Evolutionary conservation across 2,888 invertebrate genomes (phyloP), one percentile per base, ranked within the genome.

Genomic region (Homarus gammarus): DNA sequence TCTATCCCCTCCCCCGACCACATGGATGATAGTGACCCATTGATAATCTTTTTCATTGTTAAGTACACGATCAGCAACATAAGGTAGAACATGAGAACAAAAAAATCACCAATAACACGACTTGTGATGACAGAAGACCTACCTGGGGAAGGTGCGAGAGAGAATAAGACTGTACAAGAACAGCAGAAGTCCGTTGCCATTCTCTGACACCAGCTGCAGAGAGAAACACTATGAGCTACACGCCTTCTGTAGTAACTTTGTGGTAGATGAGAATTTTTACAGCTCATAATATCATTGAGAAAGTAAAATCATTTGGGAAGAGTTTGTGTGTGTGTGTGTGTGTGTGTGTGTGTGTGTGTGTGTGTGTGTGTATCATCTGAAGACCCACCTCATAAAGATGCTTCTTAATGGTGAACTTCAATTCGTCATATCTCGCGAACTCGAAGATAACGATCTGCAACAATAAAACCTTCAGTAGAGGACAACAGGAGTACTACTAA

Each of bases 101-200:
- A n/a, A n/a, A n/a, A n/a, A n/a, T n/a, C n/a, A n/a, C n/a, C n/a
- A n/a, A n/a, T n/a, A n/a, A n/a, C n/a, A n/a, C n/a, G n/a, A n/a
- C n/a, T n/a, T n/a, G n/a, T n/a, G n/a, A n/a, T n/a, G 44, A 12
- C 12, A 44, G 8, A 36, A 38, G 22, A 93, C 95, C 95, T 94
- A 97, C 97, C 96, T 96, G 79, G 95, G 95, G 92, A 96, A 95
- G 8, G 96, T 96, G 93, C 97, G 95, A 0, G 97, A 96, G 31
- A 97, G 93, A 61, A 97, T 95, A 8, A 96, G 95, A 92, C 96
- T 96, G 93, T 97, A 97, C 18, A 97, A 94, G 91, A 97, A 94
- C 70, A 97, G 94, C 81, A 96, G 94, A 2, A 96, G 95, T 0
- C 97, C 97, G 56, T 96, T 95, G 0, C 96, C 95, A 31, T 96